Conservation (phyloP, 1,140 invertebrate species). For the Neodiprion fabricii region DNA sequence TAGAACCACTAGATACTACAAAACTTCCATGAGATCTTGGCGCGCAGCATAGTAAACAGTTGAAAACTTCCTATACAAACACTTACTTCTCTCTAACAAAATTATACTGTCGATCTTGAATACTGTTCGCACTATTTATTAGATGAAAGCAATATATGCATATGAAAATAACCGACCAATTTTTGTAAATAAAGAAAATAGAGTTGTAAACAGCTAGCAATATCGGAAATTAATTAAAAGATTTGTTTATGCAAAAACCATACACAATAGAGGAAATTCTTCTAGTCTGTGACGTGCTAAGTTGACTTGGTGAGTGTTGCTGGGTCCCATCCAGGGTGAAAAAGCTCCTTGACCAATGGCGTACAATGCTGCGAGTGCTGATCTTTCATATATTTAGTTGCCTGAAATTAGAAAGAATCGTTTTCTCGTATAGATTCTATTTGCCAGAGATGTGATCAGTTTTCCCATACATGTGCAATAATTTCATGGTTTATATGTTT, state of each 20-base stretch:
- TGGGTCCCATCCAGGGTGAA: constrained; percentile 63
- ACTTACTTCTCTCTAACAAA: background rate
- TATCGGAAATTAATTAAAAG: background rate
- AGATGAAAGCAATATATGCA: background rate
- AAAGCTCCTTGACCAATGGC: constrained; percentile 74
- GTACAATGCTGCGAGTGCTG: constrained; percentile 87
- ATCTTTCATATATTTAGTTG: constrained; percentile 83
- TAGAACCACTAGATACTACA: no score
- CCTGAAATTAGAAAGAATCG: constrained; percentile 59
- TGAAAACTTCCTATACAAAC: background rate
- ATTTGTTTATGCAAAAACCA: background rate
- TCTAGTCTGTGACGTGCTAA: background rate
- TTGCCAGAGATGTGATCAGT: constrained; percentile 30
- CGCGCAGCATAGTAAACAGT: no score
- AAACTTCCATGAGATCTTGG: no score
- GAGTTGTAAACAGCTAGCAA: background rate
- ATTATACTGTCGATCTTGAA: background rate
- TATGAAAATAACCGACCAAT: background rate
- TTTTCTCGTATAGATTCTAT: constrained; percentile 32
- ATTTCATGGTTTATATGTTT: constrained; percentile 19
- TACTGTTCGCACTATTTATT: constrained; percentile 1
- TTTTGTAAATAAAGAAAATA: background rate
- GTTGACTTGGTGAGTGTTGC: background rate
- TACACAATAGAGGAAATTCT: background rate
- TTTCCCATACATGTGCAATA: constrained; percentile 23